These are phyloP conservation scores for Manis javanica DNA, from an alignment of 2,797 vertebrate genomes.

Conservation along the genomic window DNA sequence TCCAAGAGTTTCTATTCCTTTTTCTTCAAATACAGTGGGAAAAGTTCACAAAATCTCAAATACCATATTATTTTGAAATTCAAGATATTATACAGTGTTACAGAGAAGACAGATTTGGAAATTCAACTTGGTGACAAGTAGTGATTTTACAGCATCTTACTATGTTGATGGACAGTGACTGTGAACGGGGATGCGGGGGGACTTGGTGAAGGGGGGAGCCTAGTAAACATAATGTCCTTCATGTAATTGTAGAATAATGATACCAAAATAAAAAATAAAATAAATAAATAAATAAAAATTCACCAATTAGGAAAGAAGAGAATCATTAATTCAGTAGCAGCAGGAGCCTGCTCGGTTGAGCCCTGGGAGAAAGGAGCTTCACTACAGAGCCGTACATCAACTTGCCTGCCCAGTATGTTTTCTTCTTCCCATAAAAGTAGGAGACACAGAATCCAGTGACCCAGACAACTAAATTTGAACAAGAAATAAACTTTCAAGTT, in stretches of 20 bases:
- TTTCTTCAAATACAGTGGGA: not conserved
- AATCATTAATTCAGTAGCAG: not conserved
- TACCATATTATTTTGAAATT: not conserved
- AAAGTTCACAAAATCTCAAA: conserved; percentile 26
- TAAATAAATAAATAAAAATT: not conserved
- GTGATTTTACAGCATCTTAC: no score
- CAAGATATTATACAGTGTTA: not conserved
- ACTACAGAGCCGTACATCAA: not conserved
- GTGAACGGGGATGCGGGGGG: no score
- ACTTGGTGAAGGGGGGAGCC: no score
- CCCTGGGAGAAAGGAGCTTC: not conserved
- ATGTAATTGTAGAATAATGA: no score
- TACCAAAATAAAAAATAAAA: no score
- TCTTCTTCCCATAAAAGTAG: not conserved
- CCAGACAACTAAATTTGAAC: not conserved
- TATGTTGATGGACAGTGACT: no score
- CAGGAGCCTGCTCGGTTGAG: not conserved
- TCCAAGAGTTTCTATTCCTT: not conserved
- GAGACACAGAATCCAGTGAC: not conserved
- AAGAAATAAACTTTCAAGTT: not conserved
- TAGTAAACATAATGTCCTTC: no score
- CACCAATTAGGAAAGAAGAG: not conserved
- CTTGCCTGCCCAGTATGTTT: not conserved
- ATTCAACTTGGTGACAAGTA: not conserved
- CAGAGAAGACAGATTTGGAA: not conserved